Percentiles rank a stretch among this genome's conserved stretches.
These are phyloP conservation scores for Pipa parva DNA, from an alignment of 2,113 vertebrate species.

Conservation along the genomic window DNA sequence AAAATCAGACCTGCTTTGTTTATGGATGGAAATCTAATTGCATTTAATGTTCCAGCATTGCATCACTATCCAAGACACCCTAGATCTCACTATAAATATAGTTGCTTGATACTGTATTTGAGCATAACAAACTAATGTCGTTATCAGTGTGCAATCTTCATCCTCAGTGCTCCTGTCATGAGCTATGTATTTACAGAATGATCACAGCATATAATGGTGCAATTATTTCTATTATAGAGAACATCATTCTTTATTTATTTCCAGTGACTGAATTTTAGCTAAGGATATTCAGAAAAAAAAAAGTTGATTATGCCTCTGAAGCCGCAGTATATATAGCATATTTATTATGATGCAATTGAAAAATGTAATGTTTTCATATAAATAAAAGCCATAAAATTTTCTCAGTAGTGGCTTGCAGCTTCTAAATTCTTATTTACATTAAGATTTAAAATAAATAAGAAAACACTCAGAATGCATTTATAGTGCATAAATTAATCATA, in stretches of 20 bases:
- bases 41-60: slow-evolving; percentile 16
- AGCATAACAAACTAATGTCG: slow-evolving; percentile 14
- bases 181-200: slow-evolving; percentile 11
- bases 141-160: slow-evolving; percentile 9
- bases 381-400: not conserved
- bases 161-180: slow-evolving; percentile 6
- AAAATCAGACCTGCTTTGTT: not conserved
- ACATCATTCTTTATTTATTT: slow-evolving; percentile 20
- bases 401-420: not conserved
- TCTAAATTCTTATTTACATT: not conserved
- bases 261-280: slow-evolving; percentile 13
- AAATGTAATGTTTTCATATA: slow-evolving; percentile 27
- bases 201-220: slow-evolving; percentile 13
- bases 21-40: slow-evolving; percentile 28
- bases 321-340: not conserved
- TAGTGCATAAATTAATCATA: not conserved
- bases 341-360: slow-evolving; percentile 15
- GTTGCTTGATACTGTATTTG: slow-evolving; percentile 2
- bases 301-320: slow-evolving; percentile 29
- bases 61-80: slow-evolving; percentile 6
- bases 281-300: slow-evolving; percentile 17
- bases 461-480: not conserved
- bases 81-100: slow-evolving; percentile 8
- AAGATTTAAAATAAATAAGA: not conserved
- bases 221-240: slow-evolving; percentile 23